Evolutionary conservation across 2,113 vertebrate genomes (phyloP).

Genomic region (Salvator merianae): DNA sequence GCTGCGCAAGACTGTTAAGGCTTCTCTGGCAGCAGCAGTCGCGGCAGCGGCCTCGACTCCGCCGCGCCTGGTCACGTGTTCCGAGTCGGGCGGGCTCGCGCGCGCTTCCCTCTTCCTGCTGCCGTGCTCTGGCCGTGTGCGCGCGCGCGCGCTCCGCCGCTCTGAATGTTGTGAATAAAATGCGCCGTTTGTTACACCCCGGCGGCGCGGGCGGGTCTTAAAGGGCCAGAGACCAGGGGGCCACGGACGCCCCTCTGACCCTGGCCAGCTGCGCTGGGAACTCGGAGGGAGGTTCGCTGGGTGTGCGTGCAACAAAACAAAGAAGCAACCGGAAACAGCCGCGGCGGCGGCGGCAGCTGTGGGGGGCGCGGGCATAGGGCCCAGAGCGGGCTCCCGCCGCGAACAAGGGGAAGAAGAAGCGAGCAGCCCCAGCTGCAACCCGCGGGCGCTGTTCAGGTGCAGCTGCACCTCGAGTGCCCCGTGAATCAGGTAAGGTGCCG

Average conservation of each 20-base stretch:
- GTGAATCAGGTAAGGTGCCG: background rate
- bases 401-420: background rate
- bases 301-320: constrained; percentile 16
- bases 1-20: constrained; percentile 2
- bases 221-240: constrained; percentile 60
- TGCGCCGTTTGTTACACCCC: constrained; percentile 61
- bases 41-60: background rate
- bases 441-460: background rate
- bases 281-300: background rate
- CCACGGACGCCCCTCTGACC: constrained; percentile 24
- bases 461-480: background rate
- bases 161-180: constrained; percentile 77
- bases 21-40: background rate
- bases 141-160: constrained; percentile 65
- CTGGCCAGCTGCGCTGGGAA: background rate
- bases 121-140: no score
- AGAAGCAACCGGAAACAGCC: constrained; percentile 24
- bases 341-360: background rate
- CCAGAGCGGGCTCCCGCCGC: background rate
- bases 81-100: background rate
- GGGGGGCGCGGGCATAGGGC: constrained; percentile 19
- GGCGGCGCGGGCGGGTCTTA: constrained; percentile 64
- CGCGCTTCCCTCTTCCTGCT: constrained; percentile 1
- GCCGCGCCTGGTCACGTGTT: constrained; percentile 5
- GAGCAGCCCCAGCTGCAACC: background rate